Base-by-base conservation (phyloP, 2,113 vertebrate genomes). In the Albula goreensis region DNA sequence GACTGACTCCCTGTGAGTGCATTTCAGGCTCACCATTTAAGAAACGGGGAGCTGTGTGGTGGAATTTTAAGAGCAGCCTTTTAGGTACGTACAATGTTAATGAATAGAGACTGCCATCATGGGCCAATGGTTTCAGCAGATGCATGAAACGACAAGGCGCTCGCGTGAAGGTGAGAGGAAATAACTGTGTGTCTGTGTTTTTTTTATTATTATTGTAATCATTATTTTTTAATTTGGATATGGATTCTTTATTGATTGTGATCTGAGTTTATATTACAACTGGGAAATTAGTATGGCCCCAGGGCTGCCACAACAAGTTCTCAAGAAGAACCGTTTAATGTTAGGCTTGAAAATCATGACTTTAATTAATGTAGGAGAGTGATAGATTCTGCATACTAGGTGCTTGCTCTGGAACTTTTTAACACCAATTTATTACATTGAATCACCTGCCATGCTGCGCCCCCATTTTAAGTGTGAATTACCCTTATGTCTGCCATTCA, bases 391-490 rank as follows among this genome's bases (percentile, higher is more conserved):
- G 41, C 78, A 57, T 63, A 63, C 52, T 63, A 60, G 48, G 52
- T 80, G 19, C 84, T 63, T n/a, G 48, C 48, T 60, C 78, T 22
- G 49, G 84, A 85, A 63, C 31, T 85, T 85, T 85, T 81, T 85
- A 66, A 85, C 78, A 85, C 56, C 56, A 63, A 50, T 85, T 85
- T 79, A 85, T 81, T 85, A 66, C 78, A 66, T 17, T 63, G 56
- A 80, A 85, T 80, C 48, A 80, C 49, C 13, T 80, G 48, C 78
- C 85, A 19, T 2, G 53, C 31, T 57, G 53, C 48, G 52, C 56
- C 25, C 78, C 53, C 84, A 63, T 85, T 85, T 85, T 80, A 85
- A 81, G 78, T 80, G 85, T 85, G 53, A 85, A 85, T 85, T 70
- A 66, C 57, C 80, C 53, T 50, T 66, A 81, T 50, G 78, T 31